Percentiles rank a stretch among this genome's conserved stretches.
These are phyloP conservation scores for Vidua chalybeata DNA, from an alignment of 2,113 vertebrate species.

Conservation along the genomic window DNA sequence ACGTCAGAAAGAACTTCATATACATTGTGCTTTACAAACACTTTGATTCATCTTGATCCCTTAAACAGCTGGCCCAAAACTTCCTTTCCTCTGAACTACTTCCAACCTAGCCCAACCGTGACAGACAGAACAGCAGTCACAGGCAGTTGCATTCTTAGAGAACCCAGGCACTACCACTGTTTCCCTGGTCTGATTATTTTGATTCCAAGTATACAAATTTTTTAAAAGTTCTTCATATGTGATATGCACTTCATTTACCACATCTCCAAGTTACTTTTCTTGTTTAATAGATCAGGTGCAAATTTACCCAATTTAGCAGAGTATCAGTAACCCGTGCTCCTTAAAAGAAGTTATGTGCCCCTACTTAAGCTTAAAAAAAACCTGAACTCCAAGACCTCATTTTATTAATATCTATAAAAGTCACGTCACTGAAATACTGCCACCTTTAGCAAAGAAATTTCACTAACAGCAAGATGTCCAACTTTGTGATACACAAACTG, in stretches of 20 bases:
- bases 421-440: not conserved
- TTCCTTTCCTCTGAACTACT: not conserved
- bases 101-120: not conserved
- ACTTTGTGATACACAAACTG: not conserved
- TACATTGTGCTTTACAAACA: not conserved
- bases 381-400: not conserved
- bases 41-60: not conserved
- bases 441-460: not conserved
- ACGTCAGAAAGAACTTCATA: not conserved
- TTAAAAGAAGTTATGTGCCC: not conserved
- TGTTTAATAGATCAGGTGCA: not conserved
- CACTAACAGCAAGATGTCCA: not conserved
- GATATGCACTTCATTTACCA: not conserved
- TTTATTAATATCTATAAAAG: not conserved
- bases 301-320: not conserved
- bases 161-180: not conserved
- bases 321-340: not conserved
- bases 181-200: not conserved
- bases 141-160: not conserved
- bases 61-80: not conserved
- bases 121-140: not conserved
- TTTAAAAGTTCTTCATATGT: accelerated
- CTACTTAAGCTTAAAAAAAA: not conserved
- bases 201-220: not conserved
- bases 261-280: not conserved